Conservation (phyloP, 1,140 invertebrate species). For the Cephus cinctus region DNA sequence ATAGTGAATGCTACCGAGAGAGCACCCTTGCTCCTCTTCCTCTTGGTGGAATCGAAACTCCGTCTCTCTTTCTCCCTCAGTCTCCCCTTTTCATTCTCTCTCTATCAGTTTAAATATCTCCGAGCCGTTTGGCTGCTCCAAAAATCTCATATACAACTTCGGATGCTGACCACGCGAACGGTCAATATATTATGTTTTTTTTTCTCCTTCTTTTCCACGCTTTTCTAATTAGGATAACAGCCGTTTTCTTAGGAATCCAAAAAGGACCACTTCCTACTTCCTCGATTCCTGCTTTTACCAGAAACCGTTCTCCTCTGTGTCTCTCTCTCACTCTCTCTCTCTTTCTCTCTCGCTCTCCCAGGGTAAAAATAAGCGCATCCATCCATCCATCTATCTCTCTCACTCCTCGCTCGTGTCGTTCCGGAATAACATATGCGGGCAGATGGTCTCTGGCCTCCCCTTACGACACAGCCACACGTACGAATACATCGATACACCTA, state of each 20-base stretch:
- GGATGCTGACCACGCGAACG: too few species aligned
- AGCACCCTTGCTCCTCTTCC: conserved; percentile 1
- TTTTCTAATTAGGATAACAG: conserved; percentile 36
- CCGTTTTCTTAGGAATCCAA: conserved; percentile 20
- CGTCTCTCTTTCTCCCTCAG: neutral
- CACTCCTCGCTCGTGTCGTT: conserved; percentile 26
- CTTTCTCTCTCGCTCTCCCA: conserved; percentile 4
- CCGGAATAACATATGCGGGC: conserved; percentile 45
- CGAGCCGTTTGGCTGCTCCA: too few species aligned
- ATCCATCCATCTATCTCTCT: too few species aligned
- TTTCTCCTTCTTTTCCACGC: conserved; percentile 5
- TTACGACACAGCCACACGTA: too few species aligned
- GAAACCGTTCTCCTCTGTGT: conserved; percentile 4
- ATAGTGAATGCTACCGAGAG: conserved; percentile 10
- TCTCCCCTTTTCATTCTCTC: conserved; percentile 5
- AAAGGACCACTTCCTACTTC: conserved; percentile 33
- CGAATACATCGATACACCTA: too few species aligned
- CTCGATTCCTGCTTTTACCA: too few species aligned
- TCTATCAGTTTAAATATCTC: too few species aligned
- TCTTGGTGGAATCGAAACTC: too few species aligned
- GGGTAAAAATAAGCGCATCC: neutral
- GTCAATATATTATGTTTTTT: too few species aligned
- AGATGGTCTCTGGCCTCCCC: conserved; percentile 47
- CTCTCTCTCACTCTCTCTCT: neutral
- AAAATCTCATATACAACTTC: too few species aligned